Evolutionary conservation across 2,797 vertebrate genomes (phyloP).

Genomic region (Lepus townsendii): DNA sequence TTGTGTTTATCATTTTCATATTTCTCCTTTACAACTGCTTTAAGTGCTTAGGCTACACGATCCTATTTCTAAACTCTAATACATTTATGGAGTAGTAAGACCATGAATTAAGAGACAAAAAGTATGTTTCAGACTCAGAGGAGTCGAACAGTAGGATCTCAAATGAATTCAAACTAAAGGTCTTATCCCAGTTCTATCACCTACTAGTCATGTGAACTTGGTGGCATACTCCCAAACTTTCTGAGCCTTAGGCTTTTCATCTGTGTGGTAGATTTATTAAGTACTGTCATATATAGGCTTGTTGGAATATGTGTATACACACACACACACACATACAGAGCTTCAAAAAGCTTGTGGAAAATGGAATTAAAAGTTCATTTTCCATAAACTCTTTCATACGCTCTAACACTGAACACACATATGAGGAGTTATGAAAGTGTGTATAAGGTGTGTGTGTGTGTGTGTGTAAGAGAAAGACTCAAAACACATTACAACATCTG

Average conservation of each 20-base stretch:
- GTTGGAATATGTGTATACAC: neutral
- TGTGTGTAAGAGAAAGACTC: neutral
- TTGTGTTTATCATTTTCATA: neutral
- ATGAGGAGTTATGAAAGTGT: too few species aligned
- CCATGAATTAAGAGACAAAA: neutral
- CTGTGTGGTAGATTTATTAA: neutral
- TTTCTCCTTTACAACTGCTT: neutral
- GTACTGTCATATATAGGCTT: neutral
- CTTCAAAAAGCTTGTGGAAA: too few species aligned
- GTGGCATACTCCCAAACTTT: neutral
- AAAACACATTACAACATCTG: neutral
- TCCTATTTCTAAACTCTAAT: neutral
- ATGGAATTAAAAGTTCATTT: too few species aligned
- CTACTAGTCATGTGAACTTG: neutral
- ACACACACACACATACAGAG: neutral
- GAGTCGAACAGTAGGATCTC: neutral
- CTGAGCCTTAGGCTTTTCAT: neutral
- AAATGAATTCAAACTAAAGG: neutral
- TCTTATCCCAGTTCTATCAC: neutral
- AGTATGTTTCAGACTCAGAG: too few species aligned
- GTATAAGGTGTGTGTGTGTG: too few species aligned
- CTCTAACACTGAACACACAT: too few species aligned
- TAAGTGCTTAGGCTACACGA: neutral
- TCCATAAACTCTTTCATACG: too few species aligned
- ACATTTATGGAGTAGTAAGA: neutral